Conservation (phyloP, 2,113 vertebrate species). For the Ochotona princeps region DNA sequence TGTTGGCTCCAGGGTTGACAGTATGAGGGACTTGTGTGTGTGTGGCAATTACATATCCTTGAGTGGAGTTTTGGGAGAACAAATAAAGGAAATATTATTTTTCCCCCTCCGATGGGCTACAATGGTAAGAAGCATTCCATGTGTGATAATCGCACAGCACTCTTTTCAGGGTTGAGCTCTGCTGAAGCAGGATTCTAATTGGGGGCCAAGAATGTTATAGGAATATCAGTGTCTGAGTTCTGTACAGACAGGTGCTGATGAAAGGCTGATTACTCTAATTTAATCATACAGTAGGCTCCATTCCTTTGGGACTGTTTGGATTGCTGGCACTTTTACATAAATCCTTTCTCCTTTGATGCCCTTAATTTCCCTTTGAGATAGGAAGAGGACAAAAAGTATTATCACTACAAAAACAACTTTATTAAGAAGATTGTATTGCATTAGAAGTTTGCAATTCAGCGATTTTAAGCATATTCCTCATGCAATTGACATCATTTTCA, state of each 20-base stretch:
- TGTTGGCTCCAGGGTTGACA: neutral
- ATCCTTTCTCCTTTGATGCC: neutral
- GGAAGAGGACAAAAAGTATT: neutral
- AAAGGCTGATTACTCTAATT: slow-evolving; percentile 71
- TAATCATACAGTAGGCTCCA: slow-evolving; percentile 21
- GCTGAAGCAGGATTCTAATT: slow-evolving; percentile 60
- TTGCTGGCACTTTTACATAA: neutral
- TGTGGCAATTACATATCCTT: slow-evolving; percentile 5
- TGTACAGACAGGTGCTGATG: slow-evolving; percentile 67
- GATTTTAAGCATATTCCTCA: neutral
- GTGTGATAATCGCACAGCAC: neutral
- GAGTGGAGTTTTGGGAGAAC: slow-evolving; percentile 50
- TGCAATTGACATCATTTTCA: neutral
- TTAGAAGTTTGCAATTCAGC: neutral
- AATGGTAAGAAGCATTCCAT: slow-evolving; percentile 21
- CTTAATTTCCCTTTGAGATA: neutral
- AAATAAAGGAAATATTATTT: slow-evolving; percentile 34
- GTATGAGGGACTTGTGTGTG: neutral
- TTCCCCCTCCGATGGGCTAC: slow-evolving; percentile 15
- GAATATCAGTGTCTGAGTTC: slow-evolving; percentile 40
- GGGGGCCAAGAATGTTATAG: slow-evolving; percentile 30
- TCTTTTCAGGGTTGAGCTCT: slow-evolving; percentile 16
- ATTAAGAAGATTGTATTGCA: slow-evolving; percentile 5
- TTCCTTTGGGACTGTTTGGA: neutral
- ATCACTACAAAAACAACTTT: slow-evolving; percentile 12